phyloP scores from a whole-genome alignment of 1,140 invertebrate genomes.

The Hycleus cichorii region DNA sequence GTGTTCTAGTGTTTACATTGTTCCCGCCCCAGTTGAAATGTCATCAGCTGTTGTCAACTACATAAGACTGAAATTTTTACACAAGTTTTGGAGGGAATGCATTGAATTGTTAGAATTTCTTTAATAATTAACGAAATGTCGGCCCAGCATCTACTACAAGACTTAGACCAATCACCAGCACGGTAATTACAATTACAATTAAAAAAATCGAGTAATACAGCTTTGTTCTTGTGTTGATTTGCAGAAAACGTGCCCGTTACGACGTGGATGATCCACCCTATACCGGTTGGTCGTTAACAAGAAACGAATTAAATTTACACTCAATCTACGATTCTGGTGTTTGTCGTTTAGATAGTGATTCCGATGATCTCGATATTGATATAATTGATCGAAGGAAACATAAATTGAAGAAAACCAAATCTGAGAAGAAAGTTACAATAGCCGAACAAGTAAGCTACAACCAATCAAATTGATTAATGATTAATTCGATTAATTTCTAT shows the following conservation, averaged over 20 bases:
- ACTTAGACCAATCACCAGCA: not conserved
- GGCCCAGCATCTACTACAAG: not conserved
- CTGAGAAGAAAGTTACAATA: not conserved
- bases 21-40: too few relatives aligned
- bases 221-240: too few relatives aligned
- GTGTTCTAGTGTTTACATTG: too few relatives aligned
- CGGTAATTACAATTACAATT: too few relatives aligned
- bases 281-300: constrained; percentile 26
- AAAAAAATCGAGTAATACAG: too few relatives aligned
- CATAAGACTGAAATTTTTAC: too few relatives aligned
- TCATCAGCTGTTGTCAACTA: too few relatives aligned
- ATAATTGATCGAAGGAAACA: not conserved
- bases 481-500: not conserved
- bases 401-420: not conserved
- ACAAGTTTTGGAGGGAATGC: too few relatives aligned
- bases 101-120: too few relatives aligned
- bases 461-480: not conserved
- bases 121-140: too few relatives aligned
- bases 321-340: constrained; percentile 30
- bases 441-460: not conserved
- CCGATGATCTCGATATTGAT: constrained; percentile 19
- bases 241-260: constrained; percentile 28
- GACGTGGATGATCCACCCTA: constrained; percentile 17
- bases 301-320: constrained; percentile 26
- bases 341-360: constrained; percentile 27